A percentile compares a stretch with the other conserved stretches of the same genome.
Evolutionary conservation across 2,113 vertebrate genomes (phyloP).

Genomic region (Hyla sarda): DNA sequence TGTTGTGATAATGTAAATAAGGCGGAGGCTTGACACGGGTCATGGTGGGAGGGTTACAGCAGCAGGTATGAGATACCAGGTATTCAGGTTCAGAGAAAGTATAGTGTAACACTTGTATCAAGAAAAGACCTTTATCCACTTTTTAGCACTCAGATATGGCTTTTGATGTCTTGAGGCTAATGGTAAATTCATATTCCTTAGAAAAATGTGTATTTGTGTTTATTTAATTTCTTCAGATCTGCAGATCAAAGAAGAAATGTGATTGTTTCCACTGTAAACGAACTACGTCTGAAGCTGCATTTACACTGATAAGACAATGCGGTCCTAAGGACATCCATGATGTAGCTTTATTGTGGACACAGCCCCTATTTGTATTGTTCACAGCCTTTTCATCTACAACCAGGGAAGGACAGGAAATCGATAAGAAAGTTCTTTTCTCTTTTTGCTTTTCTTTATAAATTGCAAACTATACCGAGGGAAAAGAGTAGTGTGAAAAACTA

Average conservation of each 20-base stretch:
- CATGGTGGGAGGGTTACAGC: too few relatives aligned
- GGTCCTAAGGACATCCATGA: neutral
- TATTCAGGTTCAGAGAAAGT: too few relatives aligned
- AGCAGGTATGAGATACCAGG: too few relatives aligned
- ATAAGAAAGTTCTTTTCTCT: neutral
- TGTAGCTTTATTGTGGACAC: neutral
- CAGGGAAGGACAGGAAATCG: constrained; percentile 29
- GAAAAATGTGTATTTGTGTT: constrained; percentile 14
- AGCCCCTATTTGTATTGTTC: constrained; percentile 23
- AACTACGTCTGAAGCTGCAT: constrained; percentile 7
- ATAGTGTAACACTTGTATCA: too few relatives aligned
- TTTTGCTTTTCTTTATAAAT: neutral
- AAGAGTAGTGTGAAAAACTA: neutral
- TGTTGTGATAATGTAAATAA: too few relatives aligned
- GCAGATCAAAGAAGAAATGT: constrained; percentile 47
- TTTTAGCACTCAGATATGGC: neutral
- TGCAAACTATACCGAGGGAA: neutral
- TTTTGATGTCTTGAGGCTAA: constrained; percentile 39
- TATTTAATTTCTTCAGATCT: constrained; percentile 54
- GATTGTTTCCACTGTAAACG: constrained; percentile 32
- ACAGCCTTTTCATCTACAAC: constrained; percentile 12
- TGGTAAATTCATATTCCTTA: constrained; percentile 18
- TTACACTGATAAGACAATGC: constrained; percentile 30
- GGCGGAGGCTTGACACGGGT: too few relatives aligned
- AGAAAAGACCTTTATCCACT: too few relatives aligned